Percentiles rank a stretch among this genome's conserved stretches.
These are phyloP conservation scores for Elgaria multicarinata DNA, from an alignment of 2,113 vertebrate species.

Conservation along the genomic window DNA sequence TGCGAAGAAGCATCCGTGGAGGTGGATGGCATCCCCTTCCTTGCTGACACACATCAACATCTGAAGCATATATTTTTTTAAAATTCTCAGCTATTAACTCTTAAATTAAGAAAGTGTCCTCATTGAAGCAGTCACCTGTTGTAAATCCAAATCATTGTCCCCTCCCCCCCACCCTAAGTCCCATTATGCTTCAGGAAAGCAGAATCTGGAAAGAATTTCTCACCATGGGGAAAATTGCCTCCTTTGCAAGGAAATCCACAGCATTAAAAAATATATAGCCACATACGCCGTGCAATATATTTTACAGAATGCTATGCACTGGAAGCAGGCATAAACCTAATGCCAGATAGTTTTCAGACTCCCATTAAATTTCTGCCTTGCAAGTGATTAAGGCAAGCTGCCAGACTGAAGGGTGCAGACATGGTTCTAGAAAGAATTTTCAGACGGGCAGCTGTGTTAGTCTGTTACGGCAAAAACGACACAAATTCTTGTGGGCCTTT, in stretches of 20 bases:
- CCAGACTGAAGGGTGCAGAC: constrained; percentile 24
- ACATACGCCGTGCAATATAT: constrained; percentile 46
- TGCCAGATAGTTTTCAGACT: constrained; percentile 50
- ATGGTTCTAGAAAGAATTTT: constrained; percentile 5
- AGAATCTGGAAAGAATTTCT: constrained; percentile 40
- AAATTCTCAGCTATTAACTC: constrained; percentile 38
- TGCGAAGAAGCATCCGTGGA: constrained; percentile 14
- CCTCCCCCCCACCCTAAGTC: no score
- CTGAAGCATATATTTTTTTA: constrained; percentile 20
- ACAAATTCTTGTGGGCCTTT: no score
- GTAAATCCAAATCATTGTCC: constrained; percentile 45
- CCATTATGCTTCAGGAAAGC: constrained; percentile 42
- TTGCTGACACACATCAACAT: constrained; percentile 44
- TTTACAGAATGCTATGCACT: constrained; percentile 47
- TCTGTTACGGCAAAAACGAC: no score
- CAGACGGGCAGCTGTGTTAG: no score
- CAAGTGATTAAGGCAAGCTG: constrained; percentile 45
- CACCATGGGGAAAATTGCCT: constrained; percentile 36
- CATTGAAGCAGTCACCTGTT: constrained; percentile 20
- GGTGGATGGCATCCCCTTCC: constrained; percentile 29
- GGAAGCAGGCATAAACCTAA: constrained; percentile 36
- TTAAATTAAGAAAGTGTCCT: constrained; percentile 51
- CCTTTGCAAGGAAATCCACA: constrained; percentile 40
- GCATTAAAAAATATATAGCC: constrained; percentile 48
- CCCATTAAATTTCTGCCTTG: constrained; percentile 54